Conservation (phyloP, 2,888 invertebrate species). For the Euzetes globulus region DNA sequence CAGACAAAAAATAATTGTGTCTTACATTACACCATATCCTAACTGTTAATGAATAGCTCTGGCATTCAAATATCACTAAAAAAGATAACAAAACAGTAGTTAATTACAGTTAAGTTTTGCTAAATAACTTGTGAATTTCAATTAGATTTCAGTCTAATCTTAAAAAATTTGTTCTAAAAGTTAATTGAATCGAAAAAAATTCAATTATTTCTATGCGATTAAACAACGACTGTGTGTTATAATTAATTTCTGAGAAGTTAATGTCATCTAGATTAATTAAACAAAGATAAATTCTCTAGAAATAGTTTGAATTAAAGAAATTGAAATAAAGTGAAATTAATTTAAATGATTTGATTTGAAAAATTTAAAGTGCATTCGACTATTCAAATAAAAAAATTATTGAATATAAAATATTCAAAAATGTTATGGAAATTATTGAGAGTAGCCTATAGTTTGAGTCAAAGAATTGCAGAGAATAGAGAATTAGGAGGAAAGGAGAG, state of each 20-base stretch:
- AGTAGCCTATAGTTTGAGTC: too few relatives aligned
- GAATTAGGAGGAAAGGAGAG: too few relatives aligned
- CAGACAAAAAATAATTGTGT: not conserved
- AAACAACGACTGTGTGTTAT: not conserved
- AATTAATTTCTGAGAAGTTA: not conserved
- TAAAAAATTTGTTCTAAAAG: not conserved
- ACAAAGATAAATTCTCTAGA: not conserved
- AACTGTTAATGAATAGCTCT: not conserved
- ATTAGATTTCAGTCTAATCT: not conserved
- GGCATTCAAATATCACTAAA: not conserved
- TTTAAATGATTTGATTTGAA: not conserved
- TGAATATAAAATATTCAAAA: not conserved
- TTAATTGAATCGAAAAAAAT: conserved; percentile 12
- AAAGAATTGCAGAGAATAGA: too few relatives aligned
- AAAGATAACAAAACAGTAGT: not conserved
- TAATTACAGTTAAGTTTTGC: not conserved
- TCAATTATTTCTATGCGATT: not conserved
- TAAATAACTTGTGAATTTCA: not conserved
- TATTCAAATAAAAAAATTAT: not conserved
- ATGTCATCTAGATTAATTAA: not conserved
- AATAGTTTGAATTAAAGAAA: not conserved
- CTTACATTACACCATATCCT: not conserved
- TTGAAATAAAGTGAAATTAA: not conserved
- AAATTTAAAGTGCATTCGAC: not conserved
- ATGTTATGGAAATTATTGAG: too few relatives aligned